phyloP scores from a whole-genome alignment of 2,113 vertebrate species.

The Orientallactaga bullata region DNA sequence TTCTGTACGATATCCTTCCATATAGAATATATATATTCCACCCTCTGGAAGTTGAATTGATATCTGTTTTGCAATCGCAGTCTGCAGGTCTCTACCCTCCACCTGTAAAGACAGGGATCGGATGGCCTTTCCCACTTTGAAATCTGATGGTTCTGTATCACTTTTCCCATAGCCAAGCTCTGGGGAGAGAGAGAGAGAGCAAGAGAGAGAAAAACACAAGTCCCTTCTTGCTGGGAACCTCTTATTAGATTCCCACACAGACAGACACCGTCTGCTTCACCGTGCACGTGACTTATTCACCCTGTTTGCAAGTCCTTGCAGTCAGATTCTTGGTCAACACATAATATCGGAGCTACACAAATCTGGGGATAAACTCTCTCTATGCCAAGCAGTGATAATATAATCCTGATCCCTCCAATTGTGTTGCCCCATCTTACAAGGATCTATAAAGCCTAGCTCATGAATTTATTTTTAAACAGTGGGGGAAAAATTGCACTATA shows the following conservation, averaged over 20 bases:
- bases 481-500: neutral
- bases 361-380: neutral
- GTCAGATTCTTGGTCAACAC: neutral
- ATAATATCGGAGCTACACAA: neutral
- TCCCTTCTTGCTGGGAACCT: slow-evolving; percentile 66
- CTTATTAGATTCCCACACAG: slow-evolving; percentile 83
- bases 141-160: slow-evolving; percentile 64
- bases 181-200: slow-evolving; percentile 37
- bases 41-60: neutral
- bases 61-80: slow-evolving; percentile 54
- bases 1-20: neutral
- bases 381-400: neutral
- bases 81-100: slow-evolving; percentile 24
- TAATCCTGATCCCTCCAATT: neutral
- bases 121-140: slow-evolving; percentile 26
- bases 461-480: slow-evolving; percentile 6
- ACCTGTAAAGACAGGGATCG: slow-evolving; percentile 7
- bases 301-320: neutral
- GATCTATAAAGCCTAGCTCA: neutral
- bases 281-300: slow-evolving; percentile 74
- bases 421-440: neutral
- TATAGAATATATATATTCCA: neutral
- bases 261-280: slow-evolving; percentile 79
- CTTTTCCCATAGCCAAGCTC: slow-evolving; percentile 16
- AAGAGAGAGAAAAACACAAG: slow-evolving; percentile 65